These are phyloP conservation scores for Cataglyphis cursor DNA, from an alignment of 2,888 invertebrate genomes.

Conservation along the genomic window DNA sequence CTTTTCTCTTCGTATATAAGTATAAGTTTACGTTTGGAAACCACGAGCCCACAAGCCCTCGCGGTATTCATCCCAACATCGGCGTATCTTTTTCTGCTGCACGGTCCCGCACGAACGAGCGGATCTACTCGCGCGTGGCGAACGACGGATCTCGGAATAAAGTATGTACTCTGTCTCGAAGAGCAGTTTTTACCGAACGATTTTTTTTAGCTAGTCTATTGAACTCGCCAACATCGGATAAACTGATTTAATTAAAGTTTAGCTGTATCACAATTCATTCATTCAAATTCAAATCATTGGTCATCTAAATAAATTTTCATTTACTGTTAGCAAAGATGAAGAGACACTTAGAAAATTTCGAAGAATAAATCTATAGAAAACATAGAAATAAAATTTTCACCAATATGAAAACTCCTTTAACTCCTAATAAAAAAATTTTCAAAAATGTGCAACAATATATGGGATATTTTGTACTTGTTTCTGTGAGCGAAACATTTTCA, in stretches of 20 bases:
- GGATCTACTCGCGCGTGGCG: conserved; percentile 74
- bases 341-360: background rate
- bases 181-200: conserved; percentile 25
- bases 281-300: too few relatives aligned
- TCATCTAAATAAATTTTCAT: background rate
- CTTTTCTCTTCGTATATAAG: conserved; percentile 74
- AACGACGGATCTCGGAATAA: conserved; percentile 57
- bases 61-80: conserved; percentile 74
- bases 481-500: conserved; percentile 11
- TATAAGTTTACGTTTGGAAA: conserved; percentile 81
- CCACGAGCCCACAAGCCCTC: conserved; percentile 72
- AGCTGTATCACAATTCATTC: background rate
- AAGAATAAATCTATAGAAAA: background rate
- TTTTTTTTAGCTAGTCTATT: conserved; percentile 20
- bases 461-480: conserved; percentile 3
- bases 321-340: background rate
- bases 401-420: background rate
- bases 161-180: conserved; percentile 11
- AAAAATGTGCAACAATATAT: background rate
- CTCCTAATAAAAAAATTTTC: background rate
- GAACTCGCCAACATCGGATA: background rate
- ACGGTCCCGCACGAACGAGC: conserved; percentile 73
- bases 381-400: background rate
- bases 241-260: conserved; percentile 25
- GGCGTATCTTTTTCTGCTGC: conserved; percentile 73